Percentiles rank a stretch among this genome's conserved stretches.
phyloP scores from a whole-genome alignment of 2,113 vertebrate species.

The Sitta europaea region DNA sequence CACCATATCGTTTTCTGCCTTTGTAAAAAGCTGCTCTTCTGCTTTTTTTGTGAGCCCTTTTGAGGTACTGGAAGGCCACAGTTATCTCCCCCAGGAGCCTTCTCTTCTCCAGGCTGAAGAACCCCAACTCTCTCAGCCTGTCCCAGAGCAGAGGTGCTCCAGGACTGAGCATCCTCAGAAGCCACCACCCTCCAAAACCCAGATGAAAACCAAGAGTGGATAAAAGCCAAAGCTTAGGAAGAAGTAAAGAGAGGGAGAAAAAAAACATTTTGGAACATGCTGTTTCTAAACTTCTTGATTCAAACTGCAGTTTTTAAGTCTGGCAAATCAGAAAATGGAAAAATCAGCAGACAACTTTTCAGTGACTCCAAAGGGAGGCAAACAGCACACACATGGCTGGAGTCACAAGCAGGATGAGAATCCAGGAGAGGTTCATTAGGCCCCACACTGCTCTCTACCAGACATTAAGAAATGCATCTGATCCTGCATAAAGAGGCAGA shows the following conservation, averaged over 20 bases:
- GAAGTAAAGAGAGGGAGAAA: accelerated
- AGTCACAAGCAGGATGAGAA: not conserved
- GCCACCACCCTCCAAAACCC: not conserved
- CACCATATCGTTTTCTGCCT: not conserved
- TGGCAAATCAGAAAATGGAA: not conserved
- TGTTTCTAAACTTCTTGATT: not conserved
- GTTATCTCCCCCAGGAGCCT: not conserved
- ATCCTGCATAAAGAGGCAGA: not conserved
- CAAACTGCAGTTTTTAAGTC: not conserved
- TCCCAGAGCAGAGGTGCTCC: not conserved
- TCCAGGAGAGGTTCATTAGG: not conserved
- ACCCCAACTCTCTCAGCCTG: not conserved
- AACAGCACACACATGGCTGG: not conserved
- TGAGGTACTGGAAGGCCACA: not conserved
- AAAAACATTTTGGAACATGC: not conserved
- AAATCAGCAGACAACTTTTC: not conserved
- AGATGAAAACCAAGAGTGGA: not conserved
- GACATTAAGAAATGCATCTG: not conserved
- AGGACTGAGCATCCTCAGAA: not conserved
- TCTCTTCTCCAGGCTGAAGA: not conserved
- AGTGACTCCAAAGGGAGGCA: not conserved
- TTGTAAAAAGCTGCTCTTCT: not conserved
- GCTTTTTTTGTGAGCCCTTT: not conserved
- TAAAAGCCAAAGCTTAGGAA: not conserved
- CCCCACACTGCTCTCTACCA: not conserved